Evolutionary conservation across 1,140 invertebrate genomes (phyloP), one percentile per base, ranked within the genome.

Genomic region (Calephelis nemesis): DNA sequence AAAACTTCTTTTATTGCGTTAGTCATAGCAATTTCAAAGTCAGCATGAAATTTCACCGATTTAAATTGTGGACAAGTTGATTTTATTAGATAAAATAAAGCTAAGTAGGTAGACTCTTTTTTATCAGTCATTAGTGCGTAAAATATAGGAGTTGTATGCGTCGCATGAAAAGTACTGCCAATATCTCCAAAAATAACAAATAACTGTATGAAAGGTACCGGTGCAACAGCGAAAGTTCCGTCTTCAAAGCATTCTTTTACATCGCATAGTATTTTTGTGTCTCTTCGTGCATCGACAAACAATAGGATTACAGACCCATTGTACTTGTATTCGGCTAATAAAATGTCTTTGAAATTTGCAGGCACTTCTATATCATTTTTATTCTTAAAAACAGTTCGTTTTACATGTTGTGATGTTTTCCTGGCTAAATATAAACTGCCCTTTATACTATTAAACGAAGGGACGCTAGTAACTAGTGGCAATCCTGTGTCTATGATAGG

Each of bases 281-380:
- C 49, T 45, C 49, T 50, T n/a, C n/a, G n/a, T 11, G 49, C 50
- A 54, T n/a, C n/a, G n/a, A n/a, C n/a, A 54, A 54, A 54, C 50
- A 54, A 54, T 54, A 54, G 50, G 15, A 54, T 54, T 54, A 19
- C 8, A 13, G 15, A 54, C 50, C 50, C 50, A 54, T 54, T 19
- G 2, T 54, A 54, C 0, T 54, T 54, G 7, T 54, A 30, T 54
- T 54, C 50, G 50, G 50, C 50, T 54, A 54, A 19, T 54, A 54
- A 54, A 5, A 54, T 54, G 50, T 54, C 13, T 54, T 13, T 54
- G 50, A 54, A 54, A 54, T 4, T 30, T 54, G 50, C 15, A 54
- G 50, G 50, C 50, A 19, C 50, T 54, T 54, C 50, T 54, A 54
- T 13, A 52, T 52, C 50, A 54, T 19, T 54, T 54, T 54, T 54